phyloP scores from a whole-genome alignment of 2,113 vertebrate genomes.

The Hemiscyllium ocellatum region DNA sequence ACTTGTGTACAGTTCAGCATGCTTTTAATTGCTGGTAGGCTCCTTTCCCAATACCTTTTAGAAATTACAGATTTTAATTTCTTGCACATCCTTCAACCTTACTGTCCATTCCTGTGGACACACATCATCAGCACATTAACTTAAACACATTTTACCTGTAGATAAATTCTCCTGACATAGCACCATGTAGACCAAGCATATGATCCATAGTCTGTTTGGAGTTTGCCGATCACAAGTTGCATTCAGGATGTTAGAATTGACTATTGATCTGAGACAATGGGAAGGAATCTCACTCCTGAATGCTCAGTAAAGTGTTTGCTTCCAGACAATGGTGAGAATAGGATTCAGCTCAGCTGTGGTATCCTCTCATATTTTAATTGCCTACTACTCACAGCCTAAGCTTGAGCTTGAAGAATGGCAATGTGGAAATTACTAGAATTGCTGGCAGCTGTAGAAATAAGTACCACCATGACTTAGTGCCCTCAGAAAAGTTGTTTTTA shows the following conservation, averaged over 20 bases:
- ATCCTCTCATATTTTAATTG: neutral
- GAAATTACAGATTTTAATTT: neutral
- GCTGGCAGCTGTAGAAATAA: neutral
- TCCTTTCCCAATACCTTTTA: neutral
- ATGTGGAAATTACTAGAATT: neutral
- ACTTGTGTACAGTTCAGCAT: neutral
- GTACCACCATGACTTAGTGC: neutral
- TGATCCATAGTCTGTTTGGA: neutral
- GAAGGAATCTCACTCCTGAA: neutral
- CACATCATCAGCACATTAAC: neutral
- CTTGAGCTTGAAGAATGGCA: neutral
- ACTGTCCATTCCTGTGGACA: neutral
- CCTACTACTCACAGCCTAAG: neutral
- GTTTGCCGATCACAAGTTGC: neutral
- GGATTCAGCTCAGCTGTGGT: neutral
- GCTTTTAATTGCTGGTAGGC: neutral
- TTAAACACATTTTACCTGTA: neutral
- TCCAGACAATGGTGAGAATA: neutral
- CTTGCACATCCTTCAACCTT: neutral
- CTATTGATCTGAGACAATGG: no score
- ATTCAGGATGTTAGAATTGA: neutral
- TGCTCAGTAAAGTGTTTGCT: neutral
- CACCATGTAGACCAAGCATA: neutral
- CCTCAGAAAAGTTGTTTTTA: neutral
- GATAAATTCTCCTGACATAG: neutral